These are phyloP conservation scores for Hybos culiciformis DNA, from an alignment of 2,888 invertebrate genomes.

Conservation along the genomic window DNA sequence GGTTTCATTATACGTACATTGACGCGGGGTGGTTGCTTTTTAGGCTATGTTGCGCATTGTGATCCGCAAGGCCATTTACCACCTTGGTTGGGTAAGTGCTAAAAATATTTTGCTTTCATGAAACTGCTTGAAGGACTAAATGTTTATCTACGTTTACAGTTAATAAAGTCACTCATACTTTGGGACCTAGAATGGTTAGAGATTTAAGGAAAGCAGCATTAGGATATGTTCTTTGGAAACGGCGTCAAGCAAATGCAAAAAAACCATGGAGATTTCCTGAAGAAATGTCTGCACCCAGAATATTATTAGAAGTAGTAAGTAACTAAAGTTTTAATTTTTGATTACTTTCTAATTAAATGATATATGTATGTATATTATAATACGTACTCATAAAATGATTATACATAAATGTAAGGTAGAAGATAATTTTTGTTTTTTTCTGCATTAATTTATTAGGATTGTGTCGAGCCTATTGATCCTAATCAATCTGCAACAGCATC, in stretches of 20 bases:
- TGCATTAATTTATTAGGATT: too few species aligned
- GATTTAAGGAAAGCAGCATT: constrained; percentile 68
- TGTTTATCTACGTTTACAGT: too few species aligned
- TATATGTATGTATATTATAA: too few species aligned
- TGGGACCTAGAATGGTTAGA: constrained; percentile 76
- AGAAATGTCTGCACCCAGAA: constrained; percentile 59
- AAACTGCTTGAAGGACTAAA: too few species aligned
- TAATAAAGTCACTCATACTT: constrained; percentile 64
- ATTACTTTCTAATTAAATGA: too few species aligned
- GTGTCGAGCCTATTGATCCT: too few species aligned
- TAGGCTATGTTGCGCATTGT: constrained; percentile 80
- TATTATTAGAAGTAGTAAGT: constrained; percentile 45
- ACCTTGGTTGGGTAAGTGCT: constrained; percentile 75
- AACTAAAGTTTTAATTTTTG: neutral
- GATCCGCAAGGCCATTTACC: constrained; percentile 81
- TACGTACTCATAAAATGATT: too few species aligned
- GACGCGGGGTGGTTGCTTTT: constrained; percentile 50
- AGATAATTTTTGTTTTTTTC: too few species aligned
- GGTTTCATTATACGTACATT: constrained; percentile 54
- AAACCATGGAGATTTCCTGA: constrained; percentile 86
- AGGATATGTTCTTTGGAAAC: constrained; percentile 74
- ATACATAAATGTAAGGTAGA: too few species aligned
- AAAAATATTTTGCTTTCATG: too few species aligned
- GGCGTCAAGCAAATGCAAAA: constrained; percentile 51
- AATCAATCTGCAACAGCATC: too few species aligned